phyloP scores from a whole-genome alignment of 2,888 invertebrate species.

The Petrophora chlorosata region DNA sequence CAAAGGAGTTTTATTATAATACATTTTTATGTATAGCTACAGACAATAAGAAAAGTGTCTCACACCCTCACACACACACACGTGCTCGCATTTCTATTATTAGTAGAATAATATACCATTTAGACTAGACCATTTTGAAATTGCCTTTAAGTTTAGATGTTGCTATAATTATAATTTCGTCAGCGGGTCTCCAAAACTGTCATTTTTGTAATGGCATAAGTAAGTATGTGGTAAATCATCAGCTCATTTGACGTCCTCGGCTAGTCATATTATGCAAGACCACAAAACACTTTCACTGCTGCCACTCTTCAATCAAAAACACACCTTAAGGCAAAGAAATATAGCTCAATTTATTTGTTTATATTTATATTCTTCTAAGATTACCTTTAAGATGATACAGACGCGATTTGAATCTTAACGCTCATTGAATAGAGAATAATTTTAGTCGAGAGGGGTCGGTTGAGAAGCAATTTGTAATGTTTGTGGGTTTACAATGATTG shows the following conservation, averaged over 20 bases:
- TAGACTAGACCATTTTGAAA: too few relatives aligned
- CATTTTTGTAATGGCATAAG: too few relatives aligned
- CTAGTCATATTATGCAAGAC: conserved; percentile 67
- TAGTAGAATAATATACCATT: too few relatives aligned
- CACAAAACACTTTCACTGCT: conserved; percentile 72
- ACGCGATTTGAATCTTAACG: conserved; percentile 16
- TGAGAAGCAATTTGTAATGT: conserved; percentile 19
- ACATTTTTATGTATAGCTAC: too few relatives aligned
- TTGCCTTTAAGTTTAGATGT: too few relatives aligned
- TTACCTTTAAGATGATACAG: conserved; percentile 19
- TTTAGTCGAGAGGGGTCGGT: conserved; percentile 3
- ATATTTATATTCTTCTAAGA: conserved; percentile 32
- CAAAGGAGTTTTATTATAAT: too few relatives aligned
- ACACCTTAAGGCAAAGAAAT: conserved; percentile 39
- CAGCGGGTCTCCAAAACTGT: too few relatives aligned
- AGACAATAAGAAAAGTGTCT: too few relatives aligned
- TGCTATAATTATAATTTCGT: too few relatives aligned
- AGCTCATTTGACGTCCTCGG: conserved; percentile 57
- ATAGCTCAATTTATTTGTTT: conserved; percentile 11
- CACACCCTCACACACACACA: too few relatives aligned
- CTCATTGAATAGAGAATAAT: not conserved
- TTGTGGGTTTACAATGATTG: conserved; percentile 18
- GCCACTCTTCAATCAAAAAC: conserved; percentile 41
- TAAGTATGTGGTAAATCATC: conserved; percentile 43
- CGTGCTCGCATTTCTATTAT: too few relatives aligned